Evolutionary conservation across 2,888 invertebrate genomes (phyloP).

Genomic region (Eupithecia centaureata): DNA sequence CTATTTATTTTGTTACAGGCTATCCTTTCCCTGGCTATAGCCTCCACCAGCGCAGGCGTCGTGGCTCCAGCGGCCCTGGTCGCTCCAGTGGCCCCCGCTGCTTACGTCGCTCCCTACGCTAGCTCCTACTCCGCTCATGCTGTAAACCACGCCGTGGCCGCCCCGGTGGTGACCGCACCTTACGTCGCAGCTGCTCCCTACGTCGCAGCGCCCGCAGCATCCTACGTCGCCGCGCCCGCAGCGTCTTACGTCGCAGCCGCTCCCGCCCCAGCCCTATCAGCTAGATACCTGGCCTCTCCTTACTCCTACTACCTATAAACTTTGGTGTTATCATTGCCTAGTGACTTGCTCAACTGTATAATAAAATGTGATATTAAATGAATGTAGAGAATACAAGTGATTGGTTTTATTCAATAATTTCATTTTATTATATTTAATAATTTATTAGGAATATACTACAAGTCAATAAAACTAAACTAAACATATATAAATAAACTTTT

Average conservation of each 20-base stretch:
- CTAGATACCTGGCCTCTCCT: slow-evolving; percentile 67
- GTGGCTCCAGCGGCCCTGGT: slow-evolving; percentile 74
- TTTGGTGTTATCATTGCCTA: slow-evolving; percentile 75
- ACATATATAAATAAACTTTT: too few relatives aligned
- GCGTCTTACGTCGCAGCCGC: slow-evolving; percentile 47
- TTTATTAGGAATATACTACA: too few relatives aligned
- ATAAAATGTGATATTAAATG: slow-evolving; percentile 43
- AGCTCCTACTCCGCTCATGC: slow-evolving; percentile 90
- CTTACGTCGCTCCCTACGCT: slow-evolving; percentile 89
- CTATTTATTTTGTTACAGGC: slow-evolving; percentile 58
- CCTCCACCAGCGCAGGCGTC: slow-evolving; percentile 65
- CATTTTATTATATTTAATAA: too few relatives aligned
- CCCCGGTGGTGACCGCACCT: slow-evolving; percentile 82
- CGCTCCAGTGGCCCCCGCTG: slow-evolving; percentile 85
- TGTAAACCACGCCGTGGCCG: slow-evolving; percentile 89
- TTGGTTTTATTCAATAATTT: slow-evolving; percentile 10
- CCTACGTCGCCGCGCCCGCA: slow-evolving; percentile 51
- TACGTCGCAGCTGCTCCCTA: slow-evolving; percentile 47
- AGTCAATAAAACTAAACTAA: too few relatives aligned
- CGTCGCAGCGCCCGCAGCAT: slow-evolving; percentile 50
- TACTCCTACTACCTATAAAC: slow-evolving; percentile 72
- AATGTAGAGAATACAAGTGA: slow-evolving; percentile 25
- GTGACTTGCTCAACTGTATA: slow-evolving; percentile 77
- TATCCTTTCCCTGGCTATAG: slow-evolving; percentile 68
- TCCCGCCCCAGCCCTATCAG: slow-evolving; percentile 45